These are phyloP conservation scores for Hippocampus comes DNA, from an alignment of 2,113 vertebrate genomes.

Conservation along the genomic window DNA sequence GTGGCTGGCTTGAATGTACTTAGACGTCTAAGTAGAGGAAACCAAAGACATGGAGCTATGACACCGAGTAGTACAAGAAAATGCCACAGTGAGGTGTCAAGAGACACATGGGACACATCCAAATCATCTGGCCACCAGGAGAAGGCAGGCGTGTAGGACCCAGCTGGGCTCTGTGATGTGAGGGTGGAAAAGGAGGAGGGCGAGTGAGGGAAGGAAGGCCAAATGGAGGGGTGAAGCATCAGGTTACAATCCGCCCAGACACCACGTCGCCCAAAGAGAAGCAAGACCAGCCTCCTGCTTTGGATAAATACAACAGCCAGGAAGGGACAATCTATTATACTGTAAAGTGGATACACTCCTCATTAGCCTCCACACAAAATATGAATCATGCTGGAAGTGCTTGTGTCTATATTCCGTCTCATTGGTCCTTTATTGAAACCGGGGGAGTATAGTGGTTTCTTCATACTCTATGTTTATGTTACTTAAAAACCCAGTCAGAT, in stretches of 20 bases:
- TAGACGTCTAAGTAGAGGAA: no score
- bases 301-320: constrained; percentile 44
- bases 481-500: constrained; percentile 10
- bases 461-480: neutral
- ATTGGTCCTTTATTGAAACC: neutral
- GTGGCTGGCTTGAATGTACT: neutral
- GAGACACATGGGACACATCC: neutral
- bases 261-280: constrained; percentile 65
- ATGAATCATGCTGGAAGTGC: constrained; percentile 6
- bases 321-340: constrained; percentile 48
- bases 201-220: constrained; percentile 51
- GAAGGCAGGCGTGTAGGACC: constrained; percentile 56
- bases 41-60: neutral
- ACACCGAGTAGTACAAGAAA: neutral
- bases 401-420: neutral
- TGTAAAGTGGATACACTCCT: constrained; percentile 31
- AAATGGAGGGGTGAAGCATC: constrained; percentile 60
- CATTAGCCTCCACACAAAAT: constrained; percentile 26
- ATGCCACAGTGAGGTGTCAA: constrained; percentile 1
- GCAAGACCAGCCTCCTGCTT: constrained; percentile 45
- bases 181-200: constrained; percentile 55
- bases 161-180: constrained; percentile 30
- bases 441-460: neutral
- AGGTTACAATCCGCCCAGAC: constrained; percentile 68
- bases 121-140: constrained; percentile 32